These are phyloP conservation scores for Timema cristinae DNA, from an alignment of 2,888 invertebrate species.

Conservation along the genomic window DNA sequence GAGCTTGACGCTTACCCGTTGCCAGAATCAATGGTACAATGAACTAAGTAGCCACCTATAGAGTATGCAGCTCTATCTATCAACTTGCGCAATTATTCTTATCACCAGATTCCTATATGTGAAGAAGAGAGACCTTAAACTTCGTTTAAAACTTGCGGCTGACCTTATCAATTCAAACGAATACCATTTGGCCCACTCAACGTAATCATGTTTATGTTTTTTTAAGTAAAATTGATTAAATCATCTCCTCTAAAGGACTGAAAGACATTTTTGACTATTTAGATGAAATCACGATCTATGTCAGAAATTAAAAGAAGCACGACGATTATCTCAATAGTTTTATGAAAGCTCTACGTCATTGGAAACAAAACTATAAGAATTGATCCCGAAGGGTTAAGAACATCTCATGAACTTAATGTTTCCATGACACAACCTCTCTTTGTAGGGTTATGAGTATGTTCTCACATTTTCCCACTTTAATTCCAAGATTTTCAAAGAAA, in stretches of 20 bases:
- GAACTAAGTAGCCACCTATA: constrained; percentile 5
- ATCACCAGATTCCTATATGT: constrained; percentile 30
- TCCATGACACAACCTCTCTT: not conserved
- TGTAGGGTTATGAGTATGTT: constrained; percentile 12
- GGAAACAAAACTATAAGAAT: not conserved
- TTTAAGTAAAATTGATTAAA: constrained; percentile 12
- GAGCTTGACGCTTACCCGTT: constrained; percentile 30
- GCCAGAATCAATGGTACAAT: constrained; percentile 28
- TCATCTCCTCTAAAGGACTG: constrained; percentile 20
- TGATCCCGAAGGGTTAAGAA: not conserved
- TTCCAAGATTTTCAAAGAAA: constrained; percentile 10
- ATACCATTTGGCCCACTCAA: constrained; percentile 31
- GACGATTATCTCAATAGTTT: constrained; percentile 21
- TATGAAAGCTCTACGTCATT: constrained; percentile 1
- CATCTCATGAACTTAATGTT: not conserved
- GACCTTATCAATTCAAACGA: constrained; percentile 27
- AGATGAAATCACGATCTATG: constrained; percentile 30
- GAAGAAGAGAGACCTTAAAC: constrained; percentile 27
- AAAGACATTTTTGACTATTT: constrained; percentile 23
- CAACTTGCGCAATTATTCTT: constrained; percentile 28
- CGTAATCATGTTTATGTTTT: constrained; percentile 21
- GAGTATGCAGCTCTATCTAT: constrained; percentile 27
- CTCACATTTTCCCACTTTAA: constrained; percentile 13
- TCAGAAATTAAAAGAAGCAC: constrained; percentile 26
- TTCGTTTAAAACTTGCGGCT: constrained; percentile 25